phyloP scores from a whole-genome alignment of 92 coral and sea anemone genomes.

The Epizoanthus ramosus region DNA sequence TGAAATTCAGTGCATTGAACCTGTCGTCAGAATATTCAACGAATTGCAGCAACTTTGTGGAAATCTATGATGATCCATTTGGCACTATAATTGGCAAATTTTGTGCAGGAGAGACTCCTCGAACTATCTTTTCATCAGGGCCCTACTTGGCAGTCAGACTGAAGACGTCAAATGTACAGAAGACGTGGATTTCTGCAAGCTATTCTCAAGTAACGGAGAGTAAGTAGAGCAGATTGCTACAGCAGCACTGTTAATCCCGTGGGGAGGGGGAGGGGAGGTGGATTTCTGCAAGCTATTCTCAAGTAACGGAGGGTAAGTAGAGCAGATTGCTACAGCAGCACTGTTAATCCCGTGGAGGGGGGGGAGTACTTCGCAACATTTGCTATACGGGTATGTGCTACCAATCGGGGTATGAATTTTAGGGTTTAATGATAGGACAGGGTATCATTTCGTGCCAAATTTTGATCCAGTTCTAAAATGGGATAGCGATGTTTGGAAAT shows the following conservation, averaged over 20 bases:
- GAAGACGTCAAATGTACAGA: slow-evolving; percentile 19
- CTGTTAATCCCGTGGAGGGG: too few relatives aligned
- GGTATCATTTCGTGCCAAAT: too few relatives aligned
- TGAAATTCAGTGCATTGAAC: slow-evolving; percentile 21
- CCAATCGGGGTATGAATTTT: too few relatives aligned
- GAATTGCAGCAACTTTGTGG: slow-evolving; percentile 26
- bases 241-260: too few relatives aligned
- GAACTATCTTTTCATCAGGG: slow-evolving; percentile 12
- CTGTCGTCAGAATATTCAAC: slow-evolving; percentile 4
- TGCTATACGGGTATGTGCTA: too few relatives aligned
- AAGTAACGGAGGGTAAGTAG: slow-evolving; percentile 18
- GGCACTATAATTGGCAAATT: slow-evolving; percentile 25
- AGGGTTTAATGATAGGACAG: too few relatives aligned
- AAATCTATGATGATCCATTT: slow-evolving; percentile 35
- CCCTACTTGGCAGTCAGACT: slow-evolving; percentile 25
- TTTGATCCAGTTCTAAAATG: too few relatives aligned
- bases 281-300: slow-evolving; percentile 14
- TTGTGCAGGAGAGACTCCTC: slow-evolving; percentile 18
- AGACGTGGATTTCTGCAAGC: slow-evolving; percentile 8
- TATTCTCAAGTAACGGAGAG: slow-evolving; percentile 23
- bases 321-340: too few relatives aligned
- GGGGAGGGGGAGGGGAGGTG: too few relatives aligned
- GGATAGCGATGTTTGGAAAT: too few relatives aligned
- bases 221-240: not conserved
- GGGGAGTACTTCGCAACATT: too few relatives aligned